These are phyloP conservation scores for Drosophila nigrodunni DNA, from an alignment of 1,140 invertebrate species.

Conservation along the genomic window DNA sequence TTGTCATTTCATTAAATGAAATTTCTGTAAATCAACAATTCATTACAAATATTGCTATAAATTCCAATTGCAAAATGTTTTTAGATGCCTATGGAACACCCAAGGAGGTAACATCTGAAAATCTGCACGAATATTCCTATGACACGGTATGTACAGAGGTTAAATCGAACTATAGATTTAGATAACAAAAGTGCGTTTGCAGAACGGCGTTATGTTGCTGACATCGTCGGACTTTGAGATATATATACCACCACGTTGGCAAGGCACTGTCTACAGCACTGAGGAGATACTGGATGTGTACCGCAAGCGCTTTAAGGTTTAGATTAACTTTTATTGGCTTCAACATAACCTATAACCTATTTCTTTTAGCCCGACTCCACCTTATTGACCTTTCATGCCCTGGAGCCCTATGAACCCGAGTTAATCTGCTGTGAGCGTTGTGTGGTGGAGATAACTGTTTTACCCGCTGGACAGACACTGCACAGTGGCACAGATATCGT, in stretches of 20 bases:
- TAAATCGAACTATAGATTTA: neutral
- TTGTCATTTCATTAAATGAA: no score
- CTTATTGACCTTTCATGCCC: constrained; percentile 59
- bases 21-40: no score
- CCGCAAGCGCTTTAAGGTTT: constrained; percentile 52
- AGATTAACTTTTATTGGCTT: neutral
- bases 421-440: constrained; percentile 53
- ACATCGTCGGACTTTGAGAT: constrained; percentile 58
- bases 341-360: neutral
- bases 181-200: neutral
- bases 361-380: constrained; percentile 43
- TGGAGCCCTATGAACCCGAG: constrained; percentile 61
- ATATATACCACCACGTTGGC: constrained; percentile 56
- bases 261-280: constrained; percentile 66
- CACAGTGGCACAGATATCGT: constrained; percentile 52
- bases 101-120: constrained; percentile 58
- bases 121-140: constrained; percentile 45
- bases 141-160: constrained; percentile 44
- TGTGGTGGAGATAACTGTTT: constrained; percentile 56
- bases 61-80: constrained; percentile 43
- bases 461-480: constrained; percentile 57
- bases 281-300: constrained; percentile 49
- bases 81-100: constrained; percentile 50
- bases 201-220: constrained; percentile 58
- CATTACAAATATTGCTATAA: no score